Evolutionary conservation across 1,140 invertebrate species (phyloP), one percentile per base, ranked within the genome.

Genomic region (Bombus balteatus): DNA sequence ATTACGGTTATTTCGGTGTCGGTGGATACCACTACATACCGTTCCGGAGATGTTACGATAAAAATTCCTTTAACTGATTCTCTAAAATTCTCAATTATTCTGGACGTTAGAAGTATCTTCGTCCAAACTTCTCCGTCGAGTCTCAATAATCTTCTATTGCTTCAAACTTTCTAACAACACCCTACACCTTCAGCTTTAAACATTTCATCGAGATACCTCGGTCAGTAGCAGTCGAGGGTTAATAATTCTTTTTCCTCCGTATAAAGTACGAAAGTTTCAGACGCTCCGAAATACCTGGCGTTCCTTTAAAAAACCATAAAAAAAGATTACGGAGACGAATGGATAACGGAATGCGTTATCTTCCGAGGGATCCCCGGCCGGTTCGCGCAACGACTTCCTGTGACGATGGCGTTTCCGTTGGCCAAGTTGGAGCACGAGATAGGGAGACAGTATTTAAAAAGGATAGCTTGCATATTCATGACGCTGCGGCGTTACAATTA

Each of bases 401-500:
- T 59, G 22, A 28, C 62, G 59, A 86, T 43, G 62, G 47, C 28
- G 41, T 18, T 75, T 53, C 34, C 34, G 34, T n/a, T 22, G 12
- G 75, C 75, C 34, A 77, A 77, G 34, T 22, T 47, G 37, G 25
- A 62, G 37, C 22, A 15, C 32, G 25, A 32, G 70, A n/a, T 32
- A 41, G 39, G 71, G 28, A 37, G 65, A 71, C 37, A 39, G 88
- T 82, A 83, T 89, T 88, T 88, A 81, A 90, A 89, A 91, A 85
- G 25, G 73, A 83, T 28, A 34, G 41, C 6, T 62, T 91, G 86
- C 90, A 91, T 91, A 91, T 91, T 91, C 86, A 91, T 91, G 86
- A 83, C 34, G 65, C 34, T 53, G 65, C 75, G 65, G 68, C 71
- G 85, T 75, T 75, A 82, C 81, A 81, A 72, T 87, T 85, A 88